A percentile compares a stretch with the other conserved stretches of the same genome.
phyloP scores from a whole-genome alignment of 1,140 invertebrate species.

The Caenorhabditis remanei region DNA sequence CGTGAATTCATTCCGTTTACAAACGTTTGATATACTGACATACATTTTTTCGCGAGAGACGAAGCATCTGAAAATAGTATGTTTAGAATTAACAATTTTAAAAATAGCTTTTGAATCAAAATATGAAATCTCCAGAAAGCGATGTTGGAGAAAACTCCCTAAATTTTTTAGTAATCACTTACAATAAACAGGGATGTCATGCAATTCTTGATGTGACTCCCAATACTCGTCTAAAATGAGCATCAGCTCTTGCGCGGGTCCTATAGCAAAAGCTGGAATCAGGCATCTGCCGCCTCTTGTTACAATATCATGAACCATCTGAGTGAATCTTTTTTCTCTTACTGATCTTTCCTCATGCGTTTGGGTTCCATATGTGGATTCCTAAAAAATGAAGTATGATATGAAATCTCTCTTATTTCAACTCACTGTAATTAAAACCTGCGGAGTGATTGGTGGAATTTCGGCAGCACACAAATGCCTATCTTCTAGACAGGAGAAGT shows the following conservation, averaged over 20 bases:
- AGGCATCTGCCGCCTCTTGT: conserved; percentile 92
- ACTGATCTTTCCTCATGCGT: conserved; percentile 98
- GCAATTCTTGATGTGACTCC: conserved; percentile 95
- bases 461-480: conserved; percentile 99
- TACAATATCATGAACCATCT: conserved; percentile 95
- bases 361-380: conserved; percentile 99
- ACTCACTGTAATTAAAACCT: conserved; percentile 86
- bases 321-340: conserved; percentile 90
- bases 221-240: conserved; percentile 97
- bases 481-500: conserved; percentile 98
- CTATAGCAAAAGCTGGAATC: conserved; percentile 98
- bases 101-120: background rate
- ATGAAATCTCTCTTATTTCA: conserved; percentile 6
- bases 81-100: no score
- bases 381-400: conserved; percentile 80
- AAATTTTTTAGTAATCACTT: background rate
- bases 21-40: conserved; percentile 99
- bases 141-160: no score
- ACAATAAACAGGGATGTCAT: conserved; percentile 98
- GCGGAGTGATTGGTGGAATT: conserved; percentile 93
- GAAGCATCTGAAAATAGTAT: conserved; percentile 84
- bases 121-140: background rate
- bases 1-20: conserved; percentile 99
- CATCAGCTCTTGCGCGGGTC: conserved; percentile 94
- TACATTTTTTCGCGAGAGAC: conserved; percentile 98